Evolutionary conservation across 2,113 vertebrate genomes (phyloP).

Genomic region (Lophura nycthemera): DNA sequence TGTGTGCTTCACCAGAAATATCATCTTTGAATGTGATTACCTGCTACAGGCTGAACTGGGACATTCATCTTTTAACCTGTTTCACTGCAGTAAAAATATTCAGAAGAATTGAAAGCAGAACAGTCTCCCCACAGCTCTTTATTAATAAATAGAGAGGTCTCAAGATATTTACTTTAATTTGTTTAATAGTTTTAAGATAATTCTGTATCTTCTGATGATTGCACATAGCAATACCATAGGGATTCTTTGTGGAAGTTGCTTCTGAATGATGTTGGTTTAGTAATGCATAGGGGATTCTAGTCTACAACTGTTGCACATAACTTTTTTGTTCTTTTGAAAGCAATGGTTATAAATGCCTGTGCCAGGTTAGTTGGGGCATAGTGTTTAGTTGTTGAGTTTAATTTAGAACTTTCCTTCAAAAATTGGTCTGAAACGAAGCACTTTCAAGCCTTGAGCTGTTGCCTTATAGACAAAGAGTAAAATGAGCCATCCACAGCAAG

Average conservation of each 20-base stretch:
- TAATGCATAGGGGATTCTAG: background rate
- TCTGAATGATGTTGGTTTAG: background rate
- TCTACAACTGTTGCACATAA: background rate
- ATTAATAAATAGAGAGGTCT: constrained; percentile 25
- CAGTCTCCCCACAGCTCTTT: background rate
- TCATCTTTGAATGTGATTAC: background rate
- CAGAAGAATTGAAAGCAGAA: background rate
- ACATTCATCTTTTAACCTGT: background rate
- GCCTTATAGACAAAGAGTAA: background rate
- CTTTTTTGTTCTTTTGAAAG: background rate
- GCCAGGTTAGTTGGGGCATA: background rate
- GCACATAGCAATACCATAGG: background rate
- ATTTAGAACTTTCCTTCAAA: background rate
- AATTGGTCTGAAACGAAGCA: background rate
- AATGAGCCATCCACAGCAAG: background rate
- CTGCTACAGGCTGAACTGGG: background rate
- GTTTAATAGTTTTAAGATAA: constrained; percentile 27
- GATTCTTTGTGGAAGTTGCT: background rate
- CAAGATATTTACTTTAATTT: constrained; percentile 17
- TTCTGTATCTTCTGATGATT: background rate
- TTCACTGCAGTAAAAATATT: constrained; percentile 10
- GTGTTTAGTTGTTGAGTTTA: background rate
- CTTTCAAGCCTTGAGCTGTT: background rate
- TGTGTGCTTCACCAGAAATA: background rate
- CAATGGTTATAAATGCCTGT: background rate